phyloP scores from a whole-genome alignment of 92 coral and sea anemone genomes.

The Epizoanthus illoricatus region DNA sequence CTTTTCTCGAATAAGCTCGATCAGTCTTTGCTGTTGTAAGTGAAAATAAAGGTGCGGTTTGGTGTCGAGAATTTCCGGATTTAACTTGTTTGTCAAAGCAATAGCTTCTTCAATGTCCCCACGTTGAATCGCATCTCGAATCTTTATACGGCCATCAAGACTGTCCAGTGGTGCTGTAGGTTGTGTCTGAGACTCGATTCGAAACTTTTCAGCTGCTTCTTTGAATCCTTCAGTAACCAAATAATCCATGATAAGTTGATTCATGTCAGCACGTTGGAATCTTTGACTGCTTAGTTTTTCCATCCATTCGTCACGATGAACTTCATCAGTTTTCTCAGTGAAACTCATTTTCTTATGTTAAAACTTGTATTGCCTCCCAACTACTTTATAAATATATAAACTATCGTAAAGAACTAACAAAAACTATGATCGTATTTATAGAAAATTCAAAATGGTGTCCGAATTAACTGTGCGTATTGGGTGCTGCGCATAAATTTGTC shows the following conservation, averaged over 20 bases:
- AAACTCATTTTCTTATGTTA: conserved; percentile 78
- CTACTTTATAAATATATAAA: background rate
- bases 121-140: conserved; percentile 93
- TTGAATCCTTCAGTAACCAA: conserved; percentile 99
- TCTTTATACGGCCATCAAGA: conserved; percentile 91
- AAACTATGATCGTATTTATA: background rate
- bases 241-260: conserved; percentile 94
- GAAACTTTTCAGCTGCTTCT: conserved; percentile 98
- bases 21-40: conserved; percentile 93
- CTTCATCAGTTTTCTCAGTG: conserved; percentile 81
- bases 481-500: conserved; percentile 8
- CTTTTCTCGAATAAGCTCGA: conserved; percentile 91
- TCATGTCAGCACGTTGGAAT: conserved; percentile 95
- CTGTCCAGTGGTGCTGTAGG: conserved; percentile 86
- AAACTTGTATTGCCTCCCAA: background rate
- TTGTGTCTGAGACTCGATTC: conserved; percentile 93
- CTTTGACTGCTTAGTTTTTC: conserved; percentile 76
- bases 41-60: conserved; percentile 88
- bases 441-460: conserved; percentile 61
- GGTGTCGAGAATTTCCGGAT: conserved; percentile 95
- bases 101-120: conserved; percentile 95
- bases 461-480: background rate
- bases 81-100: conserved; percentile 86
- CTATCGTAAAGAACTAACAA: conserved; percentile 4
- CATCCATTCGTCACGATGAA: conserved; percentile 97